A percentile compares a stretch with the other conserved stretches of the same genome.
These are phyloP conservation scores for Enteromius argenteus DNA, from an alignment of 2,797 vertebrate species.

Conservation along the genomic window DNA sequence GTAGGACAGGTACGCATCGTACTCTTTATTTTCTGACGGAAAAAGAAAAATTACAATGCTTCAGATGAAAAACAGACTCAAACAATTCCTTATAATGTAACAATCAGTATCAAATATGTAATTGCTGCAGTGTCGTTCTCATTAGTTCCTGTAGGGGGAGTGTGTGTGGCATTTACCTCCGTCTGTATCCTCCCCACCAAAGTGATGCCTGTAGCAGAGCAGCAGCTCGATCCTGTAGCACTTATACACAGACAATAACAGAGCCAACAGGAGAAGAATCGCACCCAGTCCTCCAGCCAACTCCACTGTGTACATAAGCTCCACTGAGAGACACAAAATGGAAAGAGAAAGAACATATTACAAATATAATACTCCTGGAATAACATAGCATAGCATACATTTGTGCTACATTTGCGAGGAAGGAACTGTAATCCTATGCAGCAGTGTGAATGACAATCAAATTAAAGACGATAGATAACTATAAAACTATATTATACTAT, in stretches of 20 bases:
- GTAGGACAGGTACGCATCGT: slow-evolving; percentile 97
- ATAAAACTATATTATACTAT: not conserved
- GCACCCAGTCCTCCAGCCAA: slow-evolving; percentile 96
- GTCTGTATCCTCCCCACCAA: slow-evolving; percentile 95
- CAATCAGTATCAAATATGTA: not conserved
- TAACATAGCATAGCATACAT: not conserved
- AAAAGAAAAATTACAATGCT: slow-evolving; percentile 6
- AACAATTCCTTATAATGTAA: not conserved
- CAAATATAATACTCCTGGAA: not conserved
- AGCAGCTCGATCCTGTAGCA: slow-evolving; percentile 99
- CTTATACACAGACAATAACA: slow-evolving; percentile 95
- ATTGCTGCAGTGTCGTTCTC: slow-evolving; percentile 29
- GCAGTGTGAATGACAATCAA: not conserved
- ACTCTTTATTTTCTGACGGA: slow-evolving; percentile 77
- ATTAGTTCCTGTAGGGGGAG: slow-evolving; percentile 34
- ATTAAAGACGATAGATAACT: not conserved
- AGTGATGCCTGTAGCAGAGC: slow-evolving; percentile 98
- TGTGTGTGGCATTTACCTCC: slow-evolving; percentile 84
- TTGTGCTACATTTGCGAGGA: not conserved
- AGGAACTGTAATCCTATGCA: not conserved
- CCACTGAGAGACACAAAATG: slow-evolving; percentile 76
- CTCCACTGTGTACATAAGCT: slow-evolving; percentile 98
- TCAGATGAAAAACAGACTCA: not conserved
- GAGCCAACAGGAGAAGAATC: slow-evolving; percentile 94
- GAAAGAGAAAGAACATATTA: slow-evolving; percentile 8